phyloP scores from a whole-genome alignment of 2,797 vertebrate species.

The Neosilurus hyrtlii region DNA sequence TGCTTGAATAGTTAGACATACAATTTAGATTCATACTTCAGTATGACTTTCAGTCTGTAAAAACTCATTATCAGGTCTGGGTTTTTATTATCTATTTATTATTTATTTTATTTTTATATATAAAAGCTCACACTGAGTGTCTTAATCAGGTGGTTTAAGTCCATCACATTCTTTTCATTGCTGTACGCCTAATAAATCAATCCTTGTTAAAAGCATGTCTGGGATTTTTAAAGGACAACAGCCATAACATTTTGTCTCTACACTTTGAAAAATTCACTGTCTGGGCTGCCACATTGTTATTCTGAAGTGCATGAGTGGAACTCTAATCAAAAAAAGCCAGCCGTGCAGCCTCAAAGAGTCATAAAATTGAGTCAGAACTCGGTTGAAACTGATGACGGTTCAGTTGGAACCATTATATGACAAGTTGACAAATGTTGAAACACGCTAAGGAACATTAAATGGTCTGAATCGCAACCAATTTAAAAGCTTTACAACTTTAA shows the following conservation, averaged over 20 bases:
- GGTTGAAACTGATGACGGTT: constrained; percentile 3
- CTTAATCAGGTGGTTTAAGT: not conserved
- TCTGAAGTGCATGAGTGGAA: not conserved
- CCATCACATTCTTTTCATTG: not conserved
- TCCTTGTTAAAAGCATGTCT: not conserved
- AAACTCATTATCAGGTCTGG: not conserved
- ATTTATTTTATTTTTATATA: not conserved
- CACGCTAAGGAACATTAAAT: constrained; percentile 19
- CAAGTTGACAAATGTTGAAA: constrained; percentile 14
- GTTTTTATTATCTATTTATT: not conserved
- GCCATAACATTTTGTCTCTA: not conserved
- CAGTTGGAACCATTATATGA: constrained; percentile 12
- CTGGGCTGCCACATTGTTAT: not conserved
- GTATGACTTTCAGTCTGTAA: not conserved
- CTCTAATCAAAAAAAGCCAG: constrained; percentile 19
- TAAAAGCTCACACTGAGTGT: not conserved
- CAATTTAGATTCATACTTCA: not conserved
- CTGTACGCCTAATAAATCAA: not conserved
- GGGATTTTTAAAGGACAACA: not conserved
- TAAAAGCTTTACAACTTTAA: constrained; percentile 28
- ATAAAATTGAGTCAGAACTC: constrained; percentile 34
- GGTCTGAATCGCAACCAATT: constrained; percentile 13
- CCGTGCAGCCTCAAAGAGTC: constrained; percentile 2
- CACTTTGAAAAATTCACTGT: not conserved
- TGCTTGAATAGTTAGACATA: not conserved